A percentile compares a stretch with the other conserved stretches of the same genome.
Conservation (phyloP, 1,140 invertebrate species). For the Macrobrachium rosenbergii region DNA sequence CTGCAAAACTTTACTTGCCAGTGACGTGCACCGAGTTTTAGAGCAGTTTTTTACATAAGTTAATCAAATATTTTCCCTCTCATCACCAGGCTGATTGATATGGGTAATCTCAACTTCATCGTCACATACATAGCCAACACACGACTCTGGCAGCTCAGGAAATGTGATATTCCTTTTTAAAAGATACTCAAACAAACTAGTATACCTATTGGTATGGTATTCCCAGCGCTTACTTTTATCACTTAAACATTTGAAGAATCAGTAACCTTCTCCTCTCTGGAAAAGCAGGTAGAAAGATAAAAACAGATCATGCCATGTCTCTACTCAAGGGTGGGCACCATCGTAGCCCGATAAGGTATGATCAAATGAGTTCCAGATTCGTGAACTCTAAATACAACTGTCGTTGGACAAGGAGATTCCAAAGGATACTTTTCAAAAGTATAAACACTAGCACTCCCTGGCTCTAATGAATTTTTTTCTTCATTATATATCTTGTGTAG, state of each 20-base stretch:
- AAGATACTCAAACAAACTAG: neutral
- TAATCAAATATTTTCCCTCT: neutral
- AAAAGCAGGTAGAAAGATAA: neutral
- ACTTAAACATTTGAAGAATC: neutral
- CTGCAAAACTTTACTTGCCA: neutral
- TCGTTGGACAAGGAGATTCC: neutral
- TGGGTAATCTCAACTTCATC: neutral
- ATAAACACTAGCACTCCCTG: too few species aligned
- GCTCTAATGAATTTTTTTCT: too few species aligned
- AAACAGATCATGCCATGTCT: neutral
- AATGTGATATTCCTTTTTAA: neutral
- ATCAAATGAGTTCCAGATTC: neutral
- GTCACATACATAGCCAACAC: neutral
- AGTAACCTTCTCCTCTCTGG: neutral
- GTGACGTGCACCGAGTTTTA: neutral
- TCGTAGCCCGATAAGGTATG: neutral
- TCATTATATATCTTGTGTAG: too few species aligned
- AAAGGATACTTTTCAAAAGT: too few species aligned
- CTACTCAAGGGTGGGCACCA: neutral
- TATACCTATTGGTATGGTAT: neutral
- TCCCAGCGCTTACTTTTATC: neutral
- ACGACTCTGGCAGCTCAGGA: neutral
- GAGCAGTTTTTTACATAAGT: neutral
- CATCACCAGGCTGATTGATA: neutral
- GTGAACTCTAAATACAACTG: neutral